Evolutionary conservation across 2,797 vertebrate species (phyloP).

Genomic region (Cynopterus sphinx): DNA sequence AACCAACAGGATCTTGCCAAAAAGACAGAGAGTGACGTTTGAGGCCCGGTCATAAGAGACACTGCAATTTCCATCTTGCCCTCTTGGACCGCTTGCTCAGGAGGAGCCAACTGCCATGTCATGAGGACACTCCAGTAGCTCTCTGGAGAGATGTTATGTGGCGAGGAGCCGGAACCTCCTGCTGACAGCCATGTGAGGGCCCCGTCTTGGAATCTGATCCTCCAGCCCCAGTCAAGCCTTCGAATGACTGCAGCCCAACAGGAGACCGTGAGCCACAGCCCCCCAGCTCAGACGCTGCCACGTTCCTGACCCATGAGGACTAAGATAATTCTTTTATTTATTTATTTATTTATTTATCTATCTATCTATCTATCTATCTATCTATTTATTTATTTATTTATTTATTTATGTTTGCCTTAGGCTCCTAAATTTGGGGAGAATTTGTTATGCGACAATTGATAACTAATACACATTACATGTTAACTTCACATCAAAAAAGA

Average conservation of each 20-base stretch:
- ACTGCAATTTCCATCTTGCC: background rate
- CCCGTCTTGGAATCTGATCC: background rate
- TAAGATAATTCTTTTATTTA: background rate
- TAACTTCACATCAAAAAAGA: background rate
- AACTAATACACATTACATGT: background rate
- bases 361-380: too few relatives aligned
- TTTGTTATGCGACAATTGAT: background rate
- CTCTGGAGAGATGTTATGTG: background rate
- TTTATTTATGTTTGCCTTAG: background rate
- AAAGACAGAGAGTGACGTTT: background rate
- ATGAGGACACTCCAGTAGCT: background rate
- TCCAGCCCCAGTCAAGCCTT: background rate
- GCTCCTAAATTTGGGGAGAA: background rate
- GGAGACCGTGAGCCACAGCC: background rate
- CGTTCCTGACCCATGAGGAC: background rate
- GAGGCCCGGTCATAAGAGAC: background rate
- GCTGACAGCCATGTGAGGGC: accelerated
- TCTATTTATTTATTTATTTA: background rate
- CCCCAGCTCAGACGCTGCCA: background rate
- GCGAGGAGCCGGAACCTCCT: background rate
- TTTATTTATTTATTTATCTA: too few relatives aligned
- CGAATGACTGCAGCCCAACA: background rate
- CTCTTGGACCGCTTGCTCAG: background rate
- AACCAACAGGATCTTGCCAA: background rate
- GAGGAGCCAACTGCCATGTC: background rate